These are phyloP conservation scores for Luperina testacea DNA, from an alignment of 2,888 invertebrate genomes.

Conservation along the genomic window DNA sequence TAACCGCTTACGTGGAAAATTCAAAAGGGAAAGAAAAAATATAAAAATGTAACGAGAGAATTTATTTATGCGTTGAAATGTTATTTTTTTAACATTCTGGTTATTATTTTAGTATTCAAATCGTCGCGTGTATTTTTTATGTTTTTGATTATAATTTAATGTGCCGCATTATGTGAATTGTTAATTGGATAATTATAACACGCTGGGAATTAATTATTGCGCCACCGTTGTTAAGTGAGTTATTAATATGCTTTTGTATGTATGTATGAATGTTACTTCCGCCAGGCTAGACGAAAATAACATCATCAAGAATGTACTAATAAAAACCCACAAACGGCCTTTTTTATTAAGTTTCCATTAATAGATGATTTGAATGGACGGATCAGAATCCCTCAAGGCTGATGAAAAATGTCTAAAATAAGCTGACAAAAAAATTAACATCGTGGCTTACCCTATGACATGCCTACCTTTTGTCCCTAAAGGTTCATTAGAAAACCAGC, in stretches of 20 bases:
- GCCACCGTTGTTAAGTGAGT: conserved; percentile 7
- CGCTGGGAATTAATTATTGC: conserved; percentile 29
- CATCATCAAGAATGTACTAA: background rate
- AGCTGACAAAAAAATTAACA: background rate
- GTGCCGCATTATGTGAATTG: conserved; percentile 36
- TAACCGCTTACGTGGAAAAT: conserved; percentile 74
- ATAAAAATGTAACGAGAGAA: conserved; percentile 58
- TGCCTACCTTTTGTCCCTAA: no score
- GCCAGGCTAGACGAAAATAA: background rate
- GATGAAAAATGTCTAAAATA: background rate
- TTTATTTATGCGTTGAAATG: conserved; percentile 58
- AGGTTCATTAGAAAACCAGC: no score
- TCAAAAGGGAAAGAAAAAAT: conserved; percentile 67
- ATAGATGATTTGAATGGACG: background rate
- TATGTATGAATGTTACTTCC: conserved; percentile 3
- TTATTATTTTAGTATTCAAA: conserved; percentile 64
- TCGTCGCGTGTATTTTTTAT: conserved; percentile 47
- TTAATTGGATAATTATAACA: conserved; percentile 35
- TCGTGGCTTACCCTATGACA: background rate
- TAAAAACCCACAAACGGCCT: background rate
- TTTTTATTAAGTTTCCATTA: background rate
- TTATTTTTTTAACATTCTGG: conserved; percentile 46
- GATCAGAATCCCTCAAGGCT: background rate
- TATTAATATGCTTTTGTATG: conserved; percentile 18
- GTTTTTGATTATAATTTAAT: conserved; percentile 49